Evolutionary conservation across 2,888 invertebrate species (phyloP), one percentile per base, ranked within the genome.

Genomic region (Plebejus anna): DNA sequence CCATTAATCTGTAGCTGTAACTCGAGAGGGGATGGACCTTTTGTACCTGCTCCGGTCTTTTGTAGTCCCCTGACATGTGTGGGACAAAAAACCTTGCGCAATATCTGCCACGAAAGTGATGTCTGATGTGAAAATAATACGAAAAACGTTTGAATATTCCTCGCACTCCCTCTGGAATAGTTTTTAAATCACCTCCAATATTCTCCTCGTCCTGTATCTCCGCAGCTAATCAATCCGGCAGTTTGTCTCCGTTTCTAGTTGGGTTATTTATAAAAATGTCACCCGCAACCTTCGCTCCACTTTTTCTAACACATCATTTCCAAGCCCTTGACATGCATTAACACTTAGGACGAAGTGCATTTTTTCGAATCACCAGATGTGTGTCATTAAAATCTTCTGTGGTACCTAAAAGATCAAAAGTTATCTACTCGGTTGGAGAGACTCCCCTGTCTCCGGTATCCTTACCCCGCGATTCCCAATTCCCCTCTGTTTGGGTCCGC

Each of bases 381-480:
- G 89, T 90, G 89, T 92, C 93, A 93, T 94, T 93, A 92, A 92
- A 93, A 92, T 91, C 91, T 89, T 88, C 90, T 90, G 87, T 87
- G 85, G 87, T 86, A 89, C 90, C 89, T 91, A 92, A 93, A 92
- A 93, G 93, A 92, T 94, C 92, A 92, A 92, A 93, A 93, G 92
- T 93, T 93, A 92, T 92, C 91, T 91, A 87, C 87, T 89, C 86
- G 83, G 88, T 85, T 89, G 86, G 28, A 47, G 88, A 89, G 89
- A 83, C 85, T 86, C 86, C 85, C 84, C 85, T 84, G 86, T 82
- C 85, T 85, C 85, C 87, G 83, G 82, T 82, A 83, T 84, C 86
- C 86, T 86, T 81, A 82, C 85, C 88, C 88, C 87, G 84, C 82
- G 80, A 82, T 83, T 86, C 86, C 85, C 86, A 81, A 84, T 80